These are phyloP conservation scores for Eurytoma californica DNA, from an alignment of 2,888 invertebrate genomes.

Conservation along the genomic window DNA sequence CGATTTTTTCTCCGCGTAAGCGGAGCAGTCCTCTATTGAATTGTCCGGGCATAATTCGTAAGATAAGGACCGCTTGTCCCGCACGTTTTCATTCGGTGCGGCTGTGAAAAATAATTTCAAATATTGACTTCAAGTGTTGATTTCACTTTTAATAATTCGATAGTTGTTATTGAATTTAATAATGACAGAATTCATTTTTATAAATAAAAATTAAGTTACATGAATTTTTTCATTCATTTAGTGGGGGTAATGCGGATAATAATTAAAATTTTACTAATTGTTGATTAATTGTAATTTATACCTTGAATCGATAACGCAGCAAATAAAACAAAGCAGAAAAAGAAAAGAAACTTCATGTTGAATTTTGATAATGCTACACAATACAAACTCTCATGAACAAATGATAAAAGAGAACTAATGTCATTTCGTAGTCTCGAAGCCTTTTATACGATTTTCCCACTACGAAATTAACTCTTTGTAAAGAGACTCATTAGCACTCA, in stretches of 20 bases:
- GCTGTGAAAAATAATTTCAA: background rate
- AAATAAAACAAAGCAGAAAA: background rate
- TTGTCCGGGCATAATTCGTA: constrained; percentile 30
- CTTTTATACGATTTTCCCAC: constrained; percentile 17
- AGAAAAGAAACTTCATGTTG: background rate
- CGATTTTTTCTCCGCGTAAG: constrained; percentile 13
- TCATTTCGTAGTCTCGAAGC: background rate
- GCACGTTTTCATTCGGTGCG: background rate
- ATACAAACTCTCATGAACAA: background rate
- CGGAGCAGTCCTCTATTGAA: constrained; percentile 10
- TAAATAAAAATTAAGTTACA: too few species aligned
- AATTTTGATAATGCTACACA: background rate
- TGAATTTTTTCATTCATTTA: too few species aligned
- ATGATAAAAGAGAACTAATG: constrained; percentile 1
- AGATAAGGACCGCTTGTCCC: constrained; percentile 23
- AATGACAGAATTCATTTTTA: too few species aligned
- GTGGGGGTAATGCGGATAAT: too few species aligned
- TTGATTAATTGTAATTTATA: too few species aligned
- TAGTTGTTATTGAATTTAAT: too few species aligned
- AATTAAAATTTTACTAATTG: too few species aligned
- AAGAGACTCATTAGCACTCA: background rate
- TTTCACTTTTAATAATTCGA: background rate
- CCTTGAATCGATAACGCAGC: background rate
- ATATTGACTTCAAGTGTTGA: background rate
- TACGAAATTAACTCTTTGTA: background rate